Conservation (phyloP, 2,888 invertebrate genomes). For the Bombylius major region DNA sequence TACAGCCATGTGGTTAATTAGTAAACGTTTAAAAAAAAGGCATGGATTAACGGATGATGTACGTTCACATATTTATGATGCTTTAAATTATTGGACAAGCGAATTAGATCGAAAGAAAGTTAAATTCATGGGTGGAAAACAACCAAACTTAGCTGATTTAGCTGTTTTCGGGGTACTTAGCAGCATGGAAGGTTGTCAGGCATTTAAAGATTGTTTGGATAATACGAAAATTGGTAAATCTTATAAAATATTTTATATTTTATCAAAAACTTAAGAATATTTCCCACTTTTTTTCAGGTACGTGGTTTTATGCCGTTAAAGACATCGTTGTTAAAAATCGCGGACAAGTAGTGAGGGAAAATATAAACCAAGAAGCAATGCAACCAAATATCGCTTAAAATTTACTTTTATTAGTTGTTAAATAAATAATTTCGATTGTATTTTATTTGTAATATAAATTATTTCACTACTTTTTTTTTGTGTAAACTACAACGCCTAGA, state of each 20-base stretch:
- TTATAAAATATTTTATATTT: too few species aligned
- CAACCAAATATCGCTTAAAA: constrained; percentile 3
- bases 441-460: too few species aligned
- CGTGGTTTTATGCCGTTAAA: constrained; percentile 66
- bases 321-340: constrained; percentile 31
- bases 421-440: too few species aligned
- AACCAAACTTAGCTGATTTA: constrained; percentile 86
- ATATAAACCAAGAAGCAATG: constrained; percentile 11
- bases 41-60: constrained; percentile 81
- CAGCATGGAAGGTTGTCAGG: constrained; percentile 86
- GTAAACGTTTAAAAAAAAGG: constrained; percentile 76
- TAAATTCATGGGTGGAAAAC: constrained; percentile 72
- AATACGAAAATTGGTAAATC: constrained; percentile 55
- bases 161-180: constrained; percentile 80
- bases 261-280: not conserved
- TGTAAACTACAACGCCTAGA: too few species aligned
- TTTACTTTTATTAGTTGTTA: too few species aligned
- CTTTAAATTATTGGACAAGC: constrained; percentile 66
- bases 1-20: constrained; percentile 83
- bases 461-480: too few species aligned
- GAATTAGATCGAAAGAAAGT: constrained; percentile 56
- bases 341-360: constrained; percentile 26
- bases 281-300: constrained; percentile 19
- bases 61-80: constrained; percentile 77
- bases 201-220: constrained; percentile 67